Evolutionary conservation across 2,888 invertebrate species (phyloP).

Genomic region (Elgonia sp.): DNA sequence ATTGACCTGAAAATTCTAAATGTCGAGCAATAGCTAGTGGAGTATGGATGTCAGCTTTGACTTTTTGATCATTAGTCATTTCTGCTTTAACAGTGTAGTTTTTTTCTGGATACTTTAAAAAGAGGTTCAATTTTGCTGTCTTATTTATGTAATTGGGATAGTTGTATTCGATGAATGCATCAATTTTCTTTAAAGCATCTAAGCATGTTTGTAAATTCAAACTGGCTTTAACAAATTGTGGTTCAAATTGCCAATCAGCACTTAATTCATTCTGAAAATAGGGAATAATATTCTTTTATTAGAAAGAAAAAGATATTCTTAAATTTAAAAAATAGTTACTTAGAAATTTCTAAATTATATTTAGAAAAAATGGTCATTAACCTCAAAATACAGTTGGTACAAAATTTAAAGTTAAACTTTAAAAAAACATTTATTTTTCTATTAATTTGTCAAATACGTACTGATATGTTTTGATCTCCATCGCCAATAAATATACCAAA

Average conservation of each 20-base stretch:
- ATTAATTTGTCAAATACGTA: conserved; percentile 59
- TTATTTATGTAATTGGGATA: conserved; percentile 79
- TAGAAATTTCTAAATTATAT: no score
- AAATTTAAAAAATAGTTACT: no score
- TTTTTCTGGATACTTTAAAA: conserved; percentile 78
- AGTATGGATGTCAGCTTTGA: conserved; percentile 78
- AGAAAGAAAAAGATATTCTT: no score
- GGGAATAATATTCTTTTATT: no score
- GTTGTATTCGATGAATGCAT: conserved; percentile 80
- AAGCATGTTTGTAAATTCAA: conserved; percentile 85
- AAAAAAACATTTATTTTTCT: no score
- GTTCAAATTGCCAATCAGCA: conserved; percentile 84
- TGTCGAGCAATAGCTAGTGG: conserved; percentile 75
- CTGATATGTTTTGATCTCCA: conserved; percentile 75
- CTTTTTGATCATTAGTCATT: conserved; percentile 70
- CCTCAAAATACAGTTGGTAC: no score
- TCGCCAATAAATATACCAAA: conserved; percentile 89
- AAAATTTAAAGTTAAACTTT: no score
- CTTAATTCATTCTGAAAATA: conserved; percentile 81
- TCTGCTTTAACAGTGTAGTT: conserved; percentile 80
- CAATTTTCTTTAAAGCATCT: conserved; percentile 83
- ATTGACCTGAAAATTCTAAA: conserved; percentile 80
- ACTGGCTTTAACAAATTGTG: conserved; percentile 81
- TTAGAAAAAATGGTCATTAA: neutral
- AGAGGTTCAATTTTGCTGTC: conserved; percentile 76